Percentiles rank a stretch among this genome's conserved stretches.
These are phyloP conservation scores for Drosophila kurseongensis DNA, from an alignment of 1,140 invertebrate genomes.

Conservation along the genomic window DNA sequence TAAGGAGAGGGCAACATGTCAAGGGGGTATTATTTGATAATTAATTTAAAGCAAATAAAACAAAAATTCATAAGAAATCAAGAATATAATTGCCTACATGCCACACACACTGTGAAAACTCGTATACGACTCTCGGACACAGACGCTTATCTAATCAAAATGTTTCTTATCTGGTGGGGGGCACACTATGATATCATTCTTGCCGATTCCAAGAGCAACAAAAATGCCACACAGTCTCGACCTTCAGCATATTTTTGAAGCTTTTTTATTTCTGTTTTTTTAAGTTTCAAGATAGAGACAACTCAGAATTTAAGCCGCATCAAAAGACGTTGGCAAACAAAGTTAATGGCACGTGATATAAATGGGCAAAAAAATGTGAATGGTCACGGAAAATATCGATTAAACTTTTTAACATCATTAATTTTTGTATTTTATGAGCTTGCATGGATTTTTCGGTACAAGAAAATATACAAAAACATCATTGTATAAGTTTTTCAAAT, in stretches of 20 bases:
- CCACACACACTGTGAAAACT: slow-evolving; percentile 3
- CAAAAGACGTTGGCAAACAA: slow-evolving; percentile 28
- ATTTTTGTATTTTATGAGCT: too few relatives aligned
- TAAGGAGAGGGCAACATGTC: slow-evolving; percentile 10
- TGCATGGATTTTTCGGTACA: not conserved
- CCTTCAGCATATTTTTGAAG: slow-evolving; percentile 72
- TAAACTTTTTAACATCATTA: not conserved
- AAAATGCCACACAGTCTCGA: slow-evolving; percentile 47
- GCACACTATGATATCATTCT: slow-evolving; percentile 75
- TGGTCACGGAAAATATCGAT: slow-evolving; percentile 4
- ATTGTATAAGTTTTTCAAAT: too few relatives aligned
- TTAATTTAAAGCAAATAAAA: slow-evolving; percentile 64
- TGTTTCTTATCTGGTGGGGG: slow-evolving; percentile 67
- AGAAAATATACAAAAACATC: too few relatives aligned
- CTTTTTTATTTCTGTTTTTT: slow-evolving; percentile 45
- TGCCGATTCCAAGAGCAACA: slow-evolving; percentile 33
- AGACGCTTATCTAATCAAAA: slow-evolving; percentile 66
- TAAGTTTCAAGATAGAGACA: slow-evolving; percentile 31
- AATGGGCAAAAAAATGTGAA: slow-evolving; percentile 25
- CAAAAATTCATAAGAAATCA: slow-evolving; percentile 37
- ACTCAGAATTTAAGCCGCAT: slow-evolving; percentile 24
- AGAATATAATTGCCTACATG: slow-evolving; percentile 31
- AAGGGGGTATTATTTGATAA: slow-evolving; percentile 51
- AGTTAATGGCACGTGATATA: slow-evolving; percentile 65
- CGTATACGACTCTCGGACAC: slow-evolving; percentile 23